Evolutionary conservation across 2,888 invertebrate species (phyloP).

Genomic region (Apodemia duryi): DNA sequence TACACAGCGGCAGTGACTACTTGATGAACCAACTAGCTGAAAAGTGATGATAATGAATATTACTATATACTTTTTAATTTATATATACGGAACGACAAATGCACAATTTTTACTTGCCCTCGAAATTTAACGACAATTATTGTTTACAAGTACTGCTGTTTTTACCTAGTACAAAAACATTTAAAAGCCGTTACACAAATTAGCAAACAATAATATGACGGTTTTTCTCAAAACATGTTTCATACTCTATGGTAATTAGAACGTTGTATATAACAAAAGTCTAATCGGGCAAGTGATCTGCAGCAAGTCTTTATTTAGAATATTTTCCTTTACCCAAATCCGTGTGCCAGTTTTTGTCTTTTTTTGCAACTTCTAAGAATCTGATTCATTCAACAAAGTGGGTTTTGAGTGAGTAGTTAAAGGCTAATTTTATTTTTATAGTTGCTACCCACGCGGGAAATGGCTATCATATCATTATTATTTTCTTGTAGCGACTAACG

Average conservation of each 20-base stretch:
- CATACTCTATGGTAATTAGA: neutral
- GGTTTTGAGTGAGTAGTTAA: neutral
- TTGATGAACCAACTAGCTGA: too few relatives aligned
- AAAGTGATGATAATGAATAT: too few relatives aligned
- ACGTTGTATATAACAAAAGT: neutral
- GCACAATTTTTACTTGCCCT: neutral
- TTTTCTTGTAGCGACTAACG: neutral
- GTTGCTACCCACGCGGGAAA: neutral
- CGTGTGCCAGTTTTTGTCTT: neutral
- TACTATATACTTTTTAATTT: too few relatives aligned
- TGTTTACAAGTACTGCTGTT: neutral
- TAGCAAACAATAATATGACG: neutral
- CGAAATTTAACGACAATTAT: neutral
- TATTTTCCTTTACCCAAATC: conserved; percentile 2
- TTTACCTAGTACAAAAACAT: neutral
- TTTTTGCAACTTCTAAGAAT: conserved; percentile 2
- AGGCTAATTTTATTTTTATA: conserved; percentile 4
- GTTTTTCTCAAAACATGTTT: conserved; percentile 1
- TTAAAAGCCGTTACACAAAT: conserved; percentile 7
- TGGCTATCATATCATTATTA: neutral
- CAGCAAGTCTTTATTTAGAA: neutral
- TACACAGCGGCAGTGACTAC: too few relatives aligned
- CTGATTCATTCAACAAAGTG: neutral
- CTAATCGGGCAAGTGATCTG: neutral
- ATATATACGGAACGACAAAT: neutral